Evolutionary conservation across 2,888 invertebrate species (phyloP), one percentile per base, ranked within the genome.

Genomic region (Merodon equestris): DNA sequence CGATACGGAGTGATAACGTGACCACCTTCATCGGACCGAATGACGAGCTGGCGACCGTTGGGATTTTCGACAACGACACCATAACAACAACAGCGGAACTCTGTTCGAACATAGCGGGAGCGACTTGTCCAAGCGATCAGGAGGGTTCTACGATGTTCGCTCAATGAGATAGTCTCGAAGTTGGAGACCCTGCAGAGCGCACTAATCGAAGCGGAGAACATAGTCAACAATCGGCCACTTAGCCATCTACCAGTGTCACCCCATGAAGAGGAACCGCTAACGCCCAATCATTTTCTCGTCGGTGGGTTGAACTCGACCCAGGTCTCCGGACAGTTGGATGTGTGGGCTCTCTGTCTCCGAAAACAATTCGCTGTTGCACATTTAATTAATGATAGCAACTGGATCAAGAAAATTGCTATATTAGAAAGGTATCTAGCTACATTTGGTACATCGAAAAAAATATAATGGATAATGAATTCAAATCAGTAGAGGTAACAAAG

Each of bases 331-430:
- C 36, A 5, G 10, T 9, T 13, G 10, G 47, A 42, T 12, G 5
- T 3, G 2, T n/a, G 42, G n/a, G 12, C 9, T 13, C 9, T 9
- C 42, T 42, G 42, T 13, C 42, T 42, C 12, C 42, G 5, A 13
- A 42, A 42, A 12, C 36, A 47, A 47, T 47, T 47, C 27, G 27
- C 50, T 27, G 50, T 50, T 50, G 50, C 50, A 34, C 27, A 50
- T 34, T 13, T 50, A 50, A 50, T 50, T 34, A 50, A 50, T 50
- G 50, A 50, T 14, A 50, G 50, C 19, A 50, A 50, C 19, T 50
- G 19, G 34, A 13, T 34, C 9, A 34, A 34, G 27, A 27, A 50
- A 27, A 50, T 50, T 34, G 27, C 27, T 27, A 27, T 17, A 3
- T 36, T 34, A 34, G 51, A 51, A 14, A 4, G 27, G 3, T 27